These are phyloP conservation scores for Nomada lathburiana DNA, from an alignment of 2,888 invertebrate species.

Conservation along the genomic window DNA sequence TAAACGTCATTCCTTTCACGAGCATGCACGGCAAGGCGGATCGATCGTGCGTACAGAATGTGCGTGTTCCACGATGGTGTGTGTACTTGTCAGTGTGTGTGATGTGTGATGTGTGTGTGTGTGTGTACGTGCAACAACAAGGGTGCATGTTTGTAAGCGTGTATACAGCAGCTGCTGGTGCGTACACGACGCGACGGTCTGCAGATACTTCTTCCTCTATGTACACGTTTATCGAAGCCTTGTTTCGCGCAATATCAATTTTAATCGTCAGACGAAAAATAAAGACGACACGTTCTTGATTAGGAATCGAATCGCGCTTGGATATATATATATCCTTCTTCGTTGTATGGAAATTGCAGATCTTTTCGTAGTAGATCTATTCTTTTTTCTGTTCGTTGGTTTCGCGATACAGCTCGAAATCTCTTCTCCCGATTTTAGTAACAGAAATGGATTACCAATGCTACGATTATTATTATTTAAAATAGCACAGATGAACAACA, in stretches of 20 bases:
- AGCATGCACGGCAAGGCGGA: conserved; percentile 51
- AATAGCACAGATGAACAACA: too few species aligned
- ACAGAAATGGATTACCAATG: too few species aligned
- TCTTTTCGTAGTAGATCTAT: not conserved
- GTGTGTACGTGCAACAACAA: not conserved
- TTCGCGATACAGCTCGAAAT: too few species aligned
- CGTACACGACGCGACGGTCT: not conserved
- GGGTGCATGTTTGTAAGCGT: not conserved
- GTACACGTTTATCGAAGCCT: conserved; percentile 25
- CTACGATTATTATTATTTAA: too few species aligned
- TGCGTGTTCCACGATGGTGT: conserved; percentile 16
- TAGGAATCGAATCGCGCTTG: conserved; percentile 10
- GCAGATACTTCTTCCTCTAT: conserved; percentile 1
- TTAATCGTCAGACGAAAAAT: not conserved
- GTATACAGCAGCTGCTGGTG: not conserved
- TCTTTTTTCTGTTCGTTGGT: not conserved
- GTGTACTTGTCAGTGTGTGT: not conserved
- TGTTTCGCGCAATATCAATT: conserved; percentile 22
- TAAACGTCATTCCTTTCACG: conserved; percentile 60
- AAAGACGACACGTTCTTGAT: conserved; percentile 24
- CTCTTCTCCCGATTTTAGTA: too few species aligned
- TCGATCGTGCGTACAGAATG: conserved; percentile 63
- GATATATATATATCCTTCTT: not conserved
- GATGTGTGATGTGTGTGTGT: not conserved
- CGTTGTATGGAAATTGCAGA: too few species aligned